These are phyloP conservation scores for Theristicus caerulescens DNA, from an alignment of 2,113 vertebrate species.

Conservation along the genomic window DNA sequence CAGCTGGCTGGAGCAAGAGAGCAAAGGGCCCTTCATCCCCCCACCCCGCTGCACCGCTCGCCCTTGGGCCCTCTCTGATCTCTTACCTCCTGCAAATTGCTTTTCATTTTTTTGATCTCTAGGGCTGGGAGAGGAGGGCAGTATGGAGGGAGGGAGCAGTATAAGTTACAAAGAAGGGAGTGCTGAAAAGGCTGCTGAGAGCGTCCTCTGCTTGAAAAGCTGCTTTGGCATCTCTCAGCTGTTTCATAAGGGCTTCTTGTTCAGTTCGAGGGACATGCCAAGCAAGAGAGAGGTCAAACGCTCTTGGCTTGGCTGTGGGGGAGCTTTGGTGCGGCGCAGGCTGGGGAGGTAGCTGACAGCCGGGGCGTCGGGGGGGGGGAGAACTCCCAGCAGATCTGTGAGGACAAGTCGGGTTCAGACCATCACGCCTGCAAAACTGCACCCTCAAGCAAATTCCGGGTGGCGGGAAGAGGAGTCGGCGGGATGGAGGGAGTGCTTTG, in stretches of 20 bases:
- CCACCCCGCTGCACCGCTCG: neutral
- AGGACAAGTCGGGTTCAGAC: neutral
- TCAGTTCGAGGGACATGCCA: neutral
- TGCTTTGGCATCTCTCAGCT: slow-evolving; percentile 22
- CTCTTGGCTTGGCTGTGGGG: fast-evolving
- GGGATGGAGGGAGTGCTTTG: neutral
- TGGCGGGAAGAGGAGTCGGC: neutral
- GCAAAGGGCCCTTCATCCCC: slow-evolving; percentile 46
- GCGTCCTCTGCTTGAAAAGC: neutral
- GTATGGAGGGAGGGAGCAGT: neutral
- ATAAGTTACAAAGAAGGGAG: neutral
- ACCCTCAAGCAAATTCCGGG: neutral
- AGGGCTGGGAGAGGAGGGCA: neutral
- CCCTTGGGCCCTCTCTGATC: slow-evolving; percentile 34
- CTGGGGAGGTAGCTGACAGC: neutral
- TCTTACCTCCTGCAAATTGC: slow-evolving; percentile 26
- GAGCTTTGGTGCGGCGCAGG: neutral
- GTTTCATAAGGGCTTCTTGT: slow-evolving; percentile 11
- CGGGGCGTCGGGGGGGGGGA: neutral
- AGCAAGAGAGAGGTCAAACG: neutral
- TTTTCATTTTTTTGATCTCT: neutral
- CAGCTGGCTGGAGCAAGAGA: slow-evolving; percentile 21
- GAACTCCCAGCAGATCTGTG: neutral
- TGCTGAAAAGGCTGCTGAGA: neutral
- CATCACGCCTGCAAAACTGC: neutral